Percentiles rank a stretch among this genome's conserved stretches.
These are phyloP conservation scores for Parascotia fuliginaria DNA, from an alignment of 2,888 invertebrate genomes.

Conservation along the genomic window DNA sequence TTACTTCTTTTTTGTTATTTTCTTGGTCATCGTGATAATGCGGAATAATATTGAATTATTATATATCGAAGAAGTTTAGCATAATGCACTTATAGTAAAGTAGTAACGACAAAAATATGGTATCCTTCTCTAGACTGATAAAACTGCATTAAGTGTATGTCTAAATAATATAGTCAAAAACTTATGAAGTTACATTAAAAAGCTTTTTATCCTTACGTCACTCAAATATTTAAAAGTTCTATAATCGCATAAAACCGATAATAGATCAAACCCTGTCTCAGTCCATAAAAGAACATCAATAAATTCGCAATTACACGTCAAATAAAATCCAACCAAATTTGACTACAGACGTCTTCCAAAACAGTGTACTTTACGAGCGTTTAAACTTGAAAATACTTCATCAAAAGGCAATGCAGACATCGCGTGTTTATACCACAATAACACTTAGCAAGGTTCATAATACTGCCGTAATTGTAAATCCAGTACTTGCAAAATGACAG, in stretches of 20 bases:
- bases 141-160: no score
- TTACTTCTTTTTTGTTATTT: constrained; percentile 10
- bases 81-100: no score
- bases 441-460: constrained; percentile 30
- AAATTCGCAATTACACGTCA: neutral
- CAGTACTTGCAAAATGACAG: no score
- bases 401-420: constrained; percentile 18
- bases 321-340: neutral
- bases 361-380: constrained; percentile 10
- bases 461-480: no score
- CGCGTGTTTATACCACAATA: constrained; percentile 34
- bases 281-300: neutral
- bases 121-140: no score
- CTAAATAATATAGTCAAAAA: no score
- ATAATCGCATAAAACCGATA: neutral
- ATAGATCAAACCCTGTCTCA: neutral
- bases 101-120: no score
- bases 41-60: no score
- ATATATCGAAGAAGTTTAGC: no score
- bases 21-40: constrained; percentile 14
- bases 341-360: constrained; percentile 1
- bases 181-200: no score
- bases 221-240: neutral
- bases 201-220: no score
- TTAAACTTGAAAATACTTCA: constrained; percentile 18